These are phyloP conservation scores for Nomada ferruginata DNA, from an alignment of 2,888 invertebrate species.

Conservation along the genomic window DNA sequence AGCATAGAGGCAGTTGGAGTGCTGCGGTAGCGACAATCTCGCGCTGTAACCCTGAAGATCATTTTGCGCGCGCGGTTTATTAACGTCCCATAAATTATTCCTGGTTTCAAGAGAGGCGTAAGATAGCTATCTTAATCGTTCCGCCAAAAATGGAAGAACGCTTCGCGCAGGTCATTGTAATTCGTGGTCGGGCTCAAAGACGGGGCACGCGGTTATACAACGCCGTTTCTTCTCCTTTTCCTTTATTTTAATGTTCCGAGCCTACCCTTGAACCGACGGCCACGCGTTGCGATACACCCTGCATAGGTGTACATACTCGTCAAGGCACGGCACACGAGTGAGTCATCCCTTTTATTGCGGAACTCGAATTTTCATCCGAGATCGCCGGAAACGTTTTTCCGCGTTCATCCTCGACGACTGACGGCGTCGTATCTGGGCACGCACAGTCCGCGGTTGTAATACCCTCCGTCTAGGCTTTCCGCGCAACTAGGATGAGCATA, in stretches of 20 bases:
- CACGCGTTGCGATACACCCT: conserved; percentile 24
- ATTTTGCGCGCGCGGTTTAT: conserved; percentile 5
- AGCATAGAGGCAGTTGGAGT: neutral
- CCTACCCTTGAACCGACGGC: conserved; percentile 8
- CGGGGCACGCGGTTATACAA: neutral
- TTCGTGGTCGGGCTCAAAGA: neutral
- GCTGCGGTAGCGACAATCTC: neutral
- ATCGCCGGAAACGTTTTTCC: conserved; percentile 47
- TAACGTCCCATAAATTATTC: conserved; percentile 11
- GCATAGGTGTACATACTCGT: conserved; percentile 24
- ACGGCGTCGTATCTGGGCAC: neutral
- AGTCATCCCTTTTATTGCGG: conserved; percentile 56
- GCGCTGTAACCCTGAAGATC: neutral
- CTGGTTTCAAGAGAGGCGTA: neutral
- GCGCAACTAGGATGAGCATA: conserved; percentile 33
- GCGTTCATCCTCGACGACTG: neutral
- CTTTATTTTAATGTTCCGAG: neutral
- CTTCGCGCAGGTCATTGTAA: neutral
- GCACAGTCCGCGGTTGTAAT: neutral
- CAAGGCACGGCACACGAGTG: conserved; percentile 39
- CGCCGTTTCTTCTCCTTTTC: neutral
- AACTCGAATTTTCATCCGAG: conserved; percentile 51
- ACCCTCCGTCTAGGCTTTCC: neutral
- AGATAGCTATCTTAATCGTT: neutral
- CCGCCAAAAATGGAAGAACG: neutral